phyloP scores from a whole-genome alignment of 2,888 invertebrate species.

The Sclerodermus sp. region DNA sequence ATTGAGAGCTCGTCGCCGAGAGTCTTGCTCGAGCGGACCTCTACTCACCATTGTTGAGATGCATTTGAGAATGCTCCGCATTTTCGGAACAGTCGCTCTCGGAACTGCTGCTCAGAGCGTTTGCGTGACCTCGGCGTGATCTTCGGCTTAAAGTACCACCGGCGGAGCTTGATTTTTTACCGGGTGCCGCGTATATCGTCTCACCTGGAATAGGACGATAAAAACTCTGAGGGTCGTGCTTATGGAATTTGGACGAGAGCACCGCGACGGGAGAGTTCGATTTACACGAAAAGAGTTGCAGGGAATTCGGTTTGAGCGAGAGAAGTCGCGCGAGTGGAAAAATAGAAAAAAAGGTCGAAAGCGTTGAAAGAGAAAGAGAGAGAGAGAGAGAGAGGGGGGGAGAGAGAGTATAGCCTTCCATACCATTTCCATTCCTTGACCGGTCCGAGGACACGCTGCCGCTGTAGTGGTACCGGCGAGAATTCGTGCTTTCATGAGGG shows the following conservation, averaged over 20 bases:
- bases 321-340: too few species aligned
- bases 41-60: constrained; percentile 43
- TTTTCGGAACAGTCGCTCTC: constrained; percentile 50
- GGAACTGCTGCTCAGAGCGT: constrained; percentile 61
- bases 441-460: constrained; percentile 46
- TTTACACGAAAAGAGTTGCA: too few species aligned
- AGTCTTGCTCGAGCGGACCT: too few species aligned
- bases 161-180: constrained; percentile 54
- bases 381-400: too few species aligned
- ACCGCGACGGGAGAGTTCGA: too few species aligned
- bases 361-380: too few species aligned
- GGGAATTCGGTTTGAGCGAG: too few species aligned
- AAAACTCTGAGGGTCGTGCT: too few species aligned
- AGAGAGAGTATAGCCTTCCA: too few species aligned
- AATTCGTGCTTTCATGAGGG: constrained; percentile 70
- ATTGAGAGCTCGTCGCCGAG: too few species aligned
- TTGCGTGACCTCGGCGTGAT: constrained; percentile 61
- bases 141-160: constrained; percentile 60
- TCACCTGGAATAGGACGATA: constrained; percentile 28
- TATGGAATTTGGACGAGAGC: too few species aligned
- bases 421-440: constrained; percentile 47
- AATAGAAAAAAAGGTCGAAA: too few species aligned
- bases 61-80: constrained; percentile 46
- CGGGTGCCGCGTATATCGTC: constrained; percentile 44
- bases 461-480: constrained; percentile 61